phyloP scores from a whole-genome alignment of 2,888 invertebrate genomes.

The Acanthacorydalis orientalis region DNA sequence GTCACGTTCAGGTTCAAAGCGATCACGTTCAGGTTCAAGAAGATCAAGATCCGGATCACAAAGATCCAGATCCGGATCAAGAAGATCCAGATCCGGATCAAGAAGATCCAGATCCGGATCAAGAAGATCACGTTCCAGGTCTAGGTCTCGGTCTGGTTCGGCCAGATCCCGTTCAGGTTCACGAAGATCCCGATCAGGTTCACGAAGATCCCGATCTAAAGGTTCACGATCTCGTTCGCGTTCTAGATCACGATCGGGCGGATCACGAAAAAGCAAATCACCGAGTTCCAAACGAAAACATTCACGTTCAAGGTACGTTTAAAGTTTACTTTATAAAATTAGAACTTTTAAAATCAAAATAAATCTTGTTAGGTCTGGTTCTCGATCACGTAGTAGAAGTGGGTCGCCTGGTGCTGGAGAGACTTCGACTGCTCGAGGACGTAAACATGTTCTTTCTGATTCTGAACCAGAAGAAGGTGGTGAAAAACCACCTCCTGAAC shows the following conservation, averaged over 20 bases:
- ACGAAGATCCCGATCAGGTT: slow-evolving; percentile 16
- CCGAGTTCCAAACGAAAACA: slow-evolving; percentile 9
- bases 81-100: slow-evolving; percentile 12
- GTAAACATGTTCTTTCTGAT: slow-evolving; percentile 30
- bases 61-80: slow-evolving; percentile 10
- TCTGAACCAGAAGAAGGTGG: slow-evolving; percentile 35
- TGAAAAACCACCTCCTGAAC: neutral
- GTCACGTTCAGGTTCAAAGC: slow-evolving; percentile 18
- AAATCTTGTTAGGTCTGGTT: slow-evolving; percentile 10
- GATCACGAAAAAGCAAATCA: slow-evolving; percentile 8
- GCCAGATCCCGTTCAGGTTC: slow-evolving; percentile 14
- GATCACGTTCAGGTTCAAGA: slow-evolving; percentile 16
- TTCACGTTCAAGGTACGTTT: slow-evolving; percentile 10
- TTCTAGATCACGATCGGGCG: slow-evolving; percentile 14
- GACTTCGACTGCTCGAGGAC: slow-evolving; percentile 13
- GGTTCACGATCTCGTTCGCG: slow-evolving; percentile 13
- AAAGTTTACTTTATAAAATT: too few species aligned
- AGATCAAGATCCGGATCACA: slow-evolving; percentile 17
- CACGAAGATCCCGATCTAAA: slow-evolving; percentile 11
- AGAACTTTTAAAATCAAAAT: too few species aligned
- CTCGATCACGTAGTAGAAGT: slow-evolving; percentile 13
- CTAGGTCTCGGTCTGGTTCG: slow-evolving; percentile 21
- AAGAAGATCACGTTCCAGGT: slow-evolving; percentile 14
- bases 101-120: slow-evolving; percentile 18
- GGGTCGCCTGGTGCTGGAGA: slow-evolving; percentile 14